Base-by-base conservation (phyloP, 2,888 invertebrate species). In the Caenorhabditis japonica region DNA sequence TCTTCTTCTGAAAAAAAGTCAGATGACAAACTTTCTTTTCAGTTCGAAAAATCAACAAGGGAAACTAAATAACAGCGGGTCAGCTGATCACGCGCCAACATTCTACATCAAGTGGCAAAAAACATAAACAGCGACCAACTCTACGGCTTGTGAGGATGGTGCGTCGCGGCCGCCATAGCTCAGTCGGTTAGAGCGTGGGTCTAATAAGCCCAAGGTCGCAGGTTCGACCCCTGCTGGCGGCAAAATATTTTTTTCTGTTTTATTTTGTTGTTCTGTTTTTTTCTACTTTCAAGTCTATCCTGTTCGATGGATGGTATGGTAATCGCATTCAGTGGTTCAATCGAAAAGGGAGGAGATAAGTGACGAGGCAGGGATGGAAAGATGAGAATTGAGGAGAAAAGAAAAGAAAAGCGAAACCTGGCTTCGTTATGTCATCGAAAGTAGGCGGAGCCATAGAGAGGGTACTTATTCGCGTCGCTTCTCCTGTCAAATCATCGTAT, bases 121-220 rank as follows among this genome's bases (percentile, higher is more conserved):
- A 30, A 30, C 41, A n/a, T n/a, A n/a, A n/a, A n/a, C 47, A 47
- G 17, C 47, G 33, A 30, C 27, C 33, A 33, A 17, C 10, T 62
- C 7, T 39, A 27, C 36, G 19, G 17, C 44, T 19, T n/a, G 10
- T 8, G 33, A 30, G 43, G 33, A 30, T 33, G 15, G 17, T 7
- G 13, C 19, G 17, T n/a, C 15, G 15, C 21, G 7, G 62, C 71
- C 71, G 62, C 62, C 78, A 82, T 83, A 84, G 83, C 83, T 83
- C 83, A 83, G 83, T 83, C 82, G 83, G 83, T 83, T 83, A 84
- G 83, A 83, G 83, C 83, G 83, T 83, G 80, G 83, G 83, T 83
- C 83, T 82, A 84, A 84, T 83, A 84, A 84, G 84, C 84, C 83
- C 82, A 84, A 84, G 84, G 84, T 84, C 83, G 78, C 81, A 83